Base-by-base conservation (phyloP, 1,140 invertebrate species). In the Lanistes nyassanus region DNA sequence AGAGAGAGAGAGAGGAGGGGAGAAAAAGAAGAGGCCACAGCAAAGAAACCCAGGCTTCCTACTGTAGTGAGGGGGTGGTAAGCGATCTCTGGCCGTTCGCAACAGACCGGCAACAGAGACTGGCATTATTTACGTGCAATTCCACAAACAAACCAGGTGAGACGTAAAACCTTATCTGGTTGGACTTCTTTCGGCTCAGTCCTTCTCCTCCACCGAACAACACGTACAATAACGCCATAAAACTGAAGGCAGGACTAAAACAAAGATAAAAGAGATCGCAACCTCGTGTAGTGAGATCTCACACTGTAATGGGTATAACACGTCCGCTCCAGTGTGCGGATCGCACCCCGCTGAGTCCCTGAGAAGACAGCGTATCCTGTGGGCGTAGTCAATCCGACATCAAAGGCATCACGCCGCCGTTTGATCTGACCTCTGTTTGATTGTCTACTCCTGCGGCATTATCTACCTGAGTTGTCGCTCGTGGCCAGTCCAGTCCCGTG, bases 331-430 rank as follows among this genome's bases (percentile, higher is more conserved):
- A 64, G 36, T 29, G 29, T 29, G 42, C 19, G 19, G 9, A 16
- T 47, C 9, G 42, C 42, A 13, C 42, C 42, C 42, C 42, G 19
- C 9, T 47, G 42, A 47, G 42, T 47, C 42, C 19, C 42, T 9
- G 42, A 47, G 42, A n/a, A 21, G 62, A 26, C 62, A 19, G n/a
- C n/a, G 7, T 36, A 31, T 36, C 36, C 23, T 11, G 62, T 64
- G 36, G 62, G 62, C 62, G 62, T 64, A 31, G 19, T 64, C 62
- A 29, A 36, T 34, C 19, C 62, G 29, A 64, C 62, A 64, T 64
- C 62, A 64, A 64, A 64, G 62, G 36, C n/a, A 34, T n/a, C 62
- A 36, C 23, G 62, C 29, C 23, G 7, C 7, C 29, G n/a, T 36
- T 64, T 21, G 31, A 64, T 31, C 31, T 19, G 29, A 29, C 16